Evolutionary conservation across 2,113 vertebrate genomes (phyloP), one percentile per base, ranked within the genome.

Genomic region (Xiphophorus hellerii): DNA sequence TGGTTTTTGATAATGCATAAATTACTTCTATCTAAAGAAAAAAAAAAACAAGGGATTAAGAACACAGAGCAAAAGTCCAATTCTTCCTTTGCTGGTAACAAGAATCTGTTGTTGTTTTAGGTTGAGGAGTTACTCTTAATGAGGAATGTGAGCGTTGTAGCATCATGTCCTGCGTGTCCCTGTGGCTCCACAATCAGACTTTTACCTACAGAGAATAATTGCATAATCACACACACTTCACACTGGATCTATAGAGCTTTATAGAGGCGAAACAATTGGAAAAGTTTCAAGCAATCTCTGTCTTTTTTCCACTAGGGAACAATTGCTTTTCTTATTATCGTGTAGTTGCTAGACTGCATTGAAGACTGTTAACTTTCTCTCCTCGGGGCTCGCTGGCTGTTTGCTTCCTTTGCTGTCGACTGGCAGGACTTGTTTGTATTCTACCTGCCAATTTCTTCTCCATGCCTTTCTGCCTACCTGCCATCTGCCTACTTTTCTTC

Each of bases 401-500:
- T 81, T 84, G 30, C 72, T 66, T 76, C 48, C 9, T 72, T 39
- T 67, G 73, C 84, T 70, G 72, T 13, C 44, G 65, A 80, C 37
- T 61, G 69, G 61, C 44, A 76, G 28, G 60, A 63, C 66, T 78
- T 29, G 3, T 85, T 84, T 75, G 65, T 83, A 80, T 78, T 82
- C 78, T 67, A 75, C 74, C 80, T 81, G 84, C 78, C 85, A 85
- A 80, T 78, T 80, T 78, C 30, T 77, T 80, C 51, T 48, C 69
- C 70, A 29, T 78, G 65, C 75, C 65, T 84, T 48, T 82, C 81
- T 86, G 85, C 87, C 85, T 44, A 84, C 82, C 67, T 27, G 73
- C 83, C 83, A 90, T 90, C 88, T 91, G 86, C 85, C 81, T 67
- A 42, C 51, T 67, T 80, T 70, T 10, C 60, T 63, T 71, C 69